Evolutionary conservation across 2,888 invertebrate species (phyloP), one percentile per base, ranked within the genome.

Genomic region (Netelia virgata): DNA sequence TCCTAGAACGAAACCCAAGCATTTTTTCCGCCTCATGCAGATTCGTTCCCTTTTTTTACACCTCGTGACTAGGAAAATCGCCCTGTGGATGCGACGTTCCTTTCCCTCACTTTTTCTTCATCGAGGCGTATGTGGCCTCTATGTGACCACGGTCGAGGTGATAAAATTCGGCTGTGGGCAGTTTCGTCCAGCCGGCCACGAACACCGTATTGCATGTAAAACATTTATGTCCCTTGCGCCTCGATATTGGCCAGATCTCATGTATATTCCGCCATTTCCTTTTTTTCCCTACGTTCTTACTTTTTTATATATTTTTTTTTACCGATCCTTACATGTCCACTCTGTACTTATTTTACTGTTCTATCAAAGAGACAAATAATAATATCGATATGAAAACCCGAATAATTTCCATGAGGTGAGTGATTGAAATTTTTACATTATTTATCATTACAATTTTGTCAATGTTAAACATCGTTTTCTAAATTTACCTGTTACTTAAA

Each of bases 201-300:
- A 89, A 89, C 91, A 90, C 92, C 93, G 93, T 93, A 93, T 93
- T 93, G 93, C 93, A 93, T 93, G 93, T 93, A 92, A 93, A 93
- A 93, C 93, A 93, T 93, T 92, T 92, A 92, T 92, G 92, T 89
- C 87, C 91, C 85, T 86, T 77, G 59, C 84, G 89, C 68, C 59
- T 87, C 87, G 91, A 92, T 93, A 93, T 93, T 92, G 91, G 90
- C 88, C 86, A 85, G 82, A 36, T 81, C 83, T 68, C 76, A 47
- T 72, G 82, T 77, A 75, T 77, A 75, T 81, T 87, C 79, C 74
- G 78, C 75, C 74, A 68, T 83, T 79, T 53, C 16, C 66, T 77
- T 77, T 55, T 36, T 41, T 72, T 28, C 36, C 55, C n/a, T 43
- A 76, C 36, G 47, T 77, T 76, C 76, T 55, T 63, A 53, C 18